Conservation (phyloP, 2,113 vertebrate genomes). For the Ptilonorhynchus violaceus region DNA sequence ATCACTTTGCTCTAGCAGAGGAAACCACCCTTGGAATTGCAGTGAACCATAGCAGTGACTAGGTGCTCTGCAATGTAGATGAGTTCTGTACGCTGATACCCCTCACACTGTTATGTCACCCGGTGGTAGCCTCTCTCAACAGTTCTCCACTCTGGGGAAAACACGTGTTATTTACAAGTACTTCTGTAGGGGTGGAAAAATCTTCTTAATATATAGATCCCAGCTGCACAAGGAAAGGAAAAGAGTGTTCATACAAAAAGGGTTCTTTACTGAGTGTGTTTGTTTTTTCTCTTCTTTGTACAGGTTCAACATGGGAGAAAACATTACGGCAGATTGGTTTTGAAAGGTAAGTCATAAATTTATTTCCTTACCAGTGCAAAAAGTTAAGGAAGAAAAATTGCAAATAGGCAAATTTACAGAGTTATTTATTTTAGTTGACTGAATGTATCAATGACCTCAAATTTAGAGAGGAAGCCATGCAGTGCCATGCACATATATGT, state of each 20-base stretch:
- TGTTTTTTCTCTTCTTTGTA: conserved; percentile 50
- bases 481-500: not conserved
- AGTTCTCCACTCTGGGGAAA: not conserved
- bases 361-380: not conserved
- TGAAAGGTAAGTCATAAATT: conserved; percentile 85
- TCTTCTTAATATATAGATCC: not conserved
- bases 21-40: not conserved
- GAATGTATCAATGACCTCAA: not conserved
- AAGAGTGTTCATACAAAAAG: not conserved
- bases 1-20: not conserved
- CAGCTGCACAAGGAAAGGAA: not conserved
- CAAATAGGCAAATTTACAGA: not conserved
- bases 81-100: not conserved
- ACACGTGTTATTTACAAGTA: not conserved
- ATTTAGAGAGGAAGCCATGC: not conserved
- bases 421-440: not conserved
- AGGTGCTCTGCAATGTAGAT: not conserved
- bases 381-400: not conserved
- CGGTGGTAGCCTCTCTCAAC: not conserved
- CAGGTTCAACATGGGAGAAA: conserved; percentile 94
- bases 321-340: conserved; percentile 94
- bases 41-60: not conserved
- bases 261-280: conserved; percentile 13
- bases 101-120: not conserved
- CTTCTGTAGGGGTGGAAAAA: not conserved